Percentiles rank a stretch among this genome's conserved stretches.
Evolutionary conservation across 1,140 invertebrate genomes (phyloP).

Genomic region (Mycetomoellerius zeteki): DNA sequence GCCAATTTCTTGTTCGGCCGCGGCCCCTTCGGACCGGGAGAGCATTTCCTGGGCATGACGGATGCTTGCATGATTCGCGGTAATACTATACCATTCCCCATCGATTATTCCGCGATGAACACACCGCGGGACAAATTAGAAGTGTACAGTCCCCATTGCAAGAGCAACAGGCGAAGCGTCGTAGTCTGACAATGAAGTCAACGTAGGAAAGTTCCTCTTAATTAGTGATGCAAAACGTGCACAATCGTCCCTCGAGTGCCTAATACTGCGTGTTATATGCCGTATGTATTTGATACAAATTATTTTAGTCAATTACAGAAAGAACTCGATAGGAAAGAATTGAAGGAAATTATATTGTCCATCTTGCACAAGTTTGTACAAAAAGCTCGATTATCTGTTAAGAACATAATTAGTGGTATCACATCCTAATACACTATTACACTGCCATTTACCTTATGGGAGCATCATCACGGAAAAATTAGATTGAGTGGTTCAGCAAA

Average conservation of each 20-base stretch:
- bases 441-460: constrained; percentile 52
- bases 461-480: background rate
- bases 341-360: background rate
- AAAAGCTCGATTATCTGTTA: background rate
- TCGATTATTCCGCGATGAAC: constrained; percentile 92
- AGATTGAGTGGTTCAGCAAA: no score
- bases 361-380: constrained; percentile 8
- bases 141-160: constrained; percentile 90
- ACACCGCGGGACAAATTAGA: constrained; percentile 90
- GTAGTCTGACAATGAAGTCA: constrained; percentile 87
- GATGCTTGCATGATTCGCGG: constrained; percentile 71
- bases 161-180: constrained; percentile 90
- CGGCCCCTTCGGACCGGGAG: constrained; percentile 91
- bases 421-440: background rate
- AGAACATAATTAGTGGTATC: constrained; percentile 5
- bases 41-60: constrained; percentile 89
- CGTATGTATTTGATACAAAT: constrained; percentile 31
- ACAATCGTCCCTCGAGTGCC: constrained; percentile 50
- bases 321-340: background rate
- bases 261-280: background rate
- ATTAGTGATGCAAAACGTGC: constrained; percentile 43
- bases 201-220: constrained; percentile 41
- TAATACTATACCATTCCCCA: constrained; percentile 88
- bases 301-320: background rate
- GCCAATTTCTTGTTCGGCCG: constrained; percentile 91